A percentile compares a stretch with the other conserved stretches of the same genome.
phyloP scores from a whole-genome alignment of 2,797 vertebrate genomes.

The Xerus rutilus region DNA sequence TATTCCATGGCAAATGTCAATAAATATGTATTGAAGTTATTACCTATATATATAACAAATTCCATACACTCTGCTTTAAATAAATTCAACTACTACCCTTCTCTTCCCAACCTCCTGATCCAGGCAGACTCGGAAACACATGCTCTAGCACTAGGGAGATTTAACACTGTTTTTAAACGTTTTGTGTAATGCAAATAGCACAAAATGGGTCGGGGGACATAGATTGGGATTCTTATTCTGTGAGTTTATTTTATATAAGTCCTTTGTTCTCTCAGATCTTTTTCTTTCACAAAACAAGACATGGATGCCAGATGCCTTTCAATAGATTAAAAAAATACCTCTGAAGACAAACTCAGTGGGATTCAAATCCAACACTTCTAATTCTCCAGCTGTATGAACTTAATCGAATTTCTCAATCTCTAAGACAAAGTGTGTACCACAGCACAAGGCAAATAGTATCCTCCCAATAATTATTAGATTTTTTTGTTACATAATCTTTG shows the following conservation, averaged over 20 bases:
- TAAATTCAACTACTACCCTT: not conserved
- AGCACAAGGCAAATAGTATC: not conserved
- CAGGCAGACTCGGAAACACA: not conserved
- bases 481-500: not conserved
- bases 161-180: not conserved
- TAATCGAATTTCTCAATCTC: constrained; percentile 23
- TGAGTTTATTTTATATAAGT: not conserved
- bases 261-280: not conserved
- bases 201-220: not conserved
- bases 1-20: not conserved
- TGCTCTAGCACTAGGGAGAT: not conserved
- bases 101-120: not conserved
- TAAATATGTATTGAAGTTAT: not conserved
- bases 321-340: not conserved
- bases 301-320: not conserved
- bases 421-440: not conserved
- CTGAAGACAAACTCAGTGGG: not conserved
- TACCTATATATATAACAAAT: not conserved
- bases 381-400: not conserved
- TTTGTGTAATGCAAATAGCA: not conserved
- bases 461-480: not conserved
- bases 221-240: not conserved
- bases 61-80: not conserved
- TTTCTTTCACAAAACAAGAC: not conserved
- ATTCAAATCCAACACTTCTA: not conserved